phyloP scores from a whole-genome alignment of 2,888 invertebrate species.

The Mantis religiosa region DNA sequence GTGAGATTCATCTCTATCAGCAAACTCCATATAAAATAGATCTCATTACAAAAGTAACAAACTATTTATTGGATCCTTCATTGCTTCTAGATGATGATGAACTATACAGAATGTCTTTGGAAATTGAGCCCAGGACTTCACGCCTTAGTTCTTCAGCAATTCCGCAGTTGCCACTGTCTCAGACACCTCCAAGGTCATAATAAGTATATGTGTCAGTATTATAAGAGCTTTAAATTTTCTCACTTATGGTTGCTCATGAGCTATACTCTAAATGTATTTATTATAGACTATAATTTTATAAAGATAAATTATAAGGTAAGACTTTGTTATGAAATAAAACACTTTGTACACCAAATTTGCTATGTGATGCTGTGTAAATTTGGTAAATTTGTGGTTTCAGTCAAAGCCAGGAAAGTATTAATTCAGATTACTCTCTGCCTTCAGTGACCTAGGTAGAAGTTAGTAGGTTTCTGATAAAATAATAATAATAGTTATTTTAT shows the following conservation, averaged over 20 bases:
- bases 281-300: background rate
- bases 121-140: constrained; percentile 76
- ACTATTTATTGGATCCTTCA: constrained; percentile 74
- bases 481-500: background rate
- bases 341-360: background rate
- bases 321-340: background rate
- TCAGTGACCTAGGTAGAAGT: background rate
- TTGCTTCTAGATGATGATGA: constrained; percentile 75
- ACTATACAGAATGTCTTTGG: constrained; percentile 75
- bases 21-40: constrained; percentile 90
- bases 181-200: constrained; percentile 21
- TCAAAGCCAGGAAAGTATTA: background rate
- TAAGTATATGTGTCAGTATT: background rate
- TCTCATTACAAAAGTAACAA: constrained; percentile 71
- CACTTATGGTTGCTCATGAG: background rate
- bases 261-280: background rate
- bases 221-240: background rate
- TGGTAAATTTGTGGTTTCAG: background rate
- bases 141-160: constrained; percentile 43
- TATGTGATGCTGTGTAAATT: background rate
- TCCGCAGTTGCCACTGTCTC: constrained; percentile 19
- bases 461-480: background rate
- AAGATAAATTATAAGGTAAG: background rate
- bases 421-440: background rate
- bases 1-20: constrained; percentile 87